These are phyloP conservation scores for Oxystoma pomonae DNA, from an alignment of 2,888 invertebrate genomes.

Conservation along the genomic window DNA sequence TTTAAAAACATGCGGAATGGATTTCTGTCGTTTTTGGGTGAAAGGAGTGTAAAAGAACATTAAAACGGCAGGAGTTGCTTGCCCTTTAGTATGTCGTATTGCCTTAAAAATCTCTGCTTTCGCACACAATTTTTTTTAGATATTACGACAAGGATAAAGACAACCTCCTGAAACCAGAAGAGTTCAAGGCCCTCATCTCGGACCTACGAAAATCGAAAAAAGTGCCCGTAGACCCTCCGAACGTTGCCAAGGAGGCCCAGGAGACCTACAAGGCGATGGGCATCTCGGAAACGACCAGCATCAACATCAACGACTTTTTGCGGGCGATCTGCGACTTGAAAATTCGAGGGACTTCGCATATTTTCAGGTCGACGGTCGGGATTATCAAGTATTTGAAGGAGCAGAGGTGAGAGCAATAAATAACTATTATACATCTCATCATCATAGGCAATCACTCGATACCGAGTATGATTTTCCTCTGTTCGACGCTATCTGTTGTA, in stretches of 20 bases:
- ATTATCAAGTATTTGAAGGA: constrained; percentile 36
- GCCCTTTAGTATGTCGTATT: no score
- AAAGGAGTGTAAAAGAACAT: no score
- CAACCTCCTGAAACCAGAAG: constrained; percentile 52
- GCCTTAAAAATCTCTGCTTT: no score
- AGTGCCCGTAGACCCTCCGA: constrained; percentile 51
- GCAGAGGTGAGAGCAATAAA: no score
- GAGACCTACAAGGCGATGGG: constrained; percentile 37
- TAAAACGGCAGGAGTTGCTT: no score
- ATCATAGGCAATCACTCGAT: no score
- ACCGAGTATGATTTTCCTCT: no score
- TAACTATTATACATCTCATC: no score
- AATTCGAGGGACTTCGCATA: constrained; percentile 62
- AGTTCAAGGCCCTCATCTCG: constrained; percentile 57
- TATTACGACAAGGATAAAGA: constrained; percentile 57
- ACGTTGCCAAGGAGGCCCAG: constrained; percentile 53
- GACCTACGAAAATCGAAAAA: constrained; percentile 54
- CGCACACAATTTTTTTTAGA: constrained; percentile 48
- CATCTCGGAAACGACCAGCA: constrained; percentile 38
- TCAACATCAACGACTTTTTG: constrained; percentile 51
- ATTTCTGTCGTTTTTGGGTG: no score
- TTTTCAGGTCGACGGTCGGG: constrained; percentile 57
- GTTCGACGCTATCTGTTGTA: no score
- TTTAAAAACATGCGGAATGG: no score
- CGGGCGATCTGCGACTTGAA: constrained; percentile 60